Base-by-base conservation (phyloP, 2,797 vertebrate genomes). In the Pseudopleuronectes americanus region DNA sequence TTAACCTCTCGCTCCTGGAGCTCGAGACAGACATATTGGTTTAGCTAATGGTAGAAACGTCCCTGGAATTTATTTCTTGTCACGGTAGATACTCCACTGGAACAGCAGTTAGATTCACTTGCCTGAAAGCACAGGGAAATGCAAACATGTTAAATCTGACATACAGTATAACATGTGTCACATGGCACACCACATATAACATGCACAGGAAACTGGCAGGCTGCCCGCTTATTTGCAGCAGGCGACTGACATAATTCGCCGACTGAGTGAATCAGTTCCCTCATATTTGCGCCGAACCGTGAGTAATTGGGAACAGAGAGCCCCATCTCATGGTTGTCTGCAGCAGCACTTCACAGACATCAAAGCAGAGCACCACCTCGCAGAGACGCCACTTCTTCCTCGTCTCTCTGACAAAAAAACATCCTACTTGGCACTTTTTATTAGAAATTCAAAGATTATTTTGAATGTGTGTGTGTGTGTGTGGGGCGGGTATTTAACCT, bases 281-380 rank as follows among this genome's bases (percentile, higher is more conserved):
- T 68, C 68, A 16, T 59, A 64, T 76, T 56, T 52, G 33, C 57
- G 54, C 48, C 22, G 60, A 73, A 62, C 59, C 48, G 19, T 6
- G 49, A 65, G 49, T 74, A 76, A 82, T 74, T 73, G 54, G 56
- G 79, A 82, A 58, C 41, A 67, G 61, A 69, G 71, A 68, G 57
- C 52, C 31, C 48, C 54, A 38, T 84, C 74, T 71, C 74, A 74
- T 57, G 70, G 52, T 64, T 76, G 73, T 75, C 79, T 68, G 61
- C 65, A 28, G 54, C 64, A 56, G 65, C 52, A 55, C 73, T 64
- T 65, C 69, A 61, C 68, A 70, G 64, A 79, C 82, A 63, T 85
- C 72, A 87, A 77, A 83, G 78, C 47, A 38, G n/a, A 24, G 43
- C 75, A 73, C 57, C 67, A 49, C n/a, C 58, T 78, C 53, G 24